Evolutionary conservation across 2,113 vertebrate genomes (phyloP).

Genomic region (Furnarius figulus): DNA sequence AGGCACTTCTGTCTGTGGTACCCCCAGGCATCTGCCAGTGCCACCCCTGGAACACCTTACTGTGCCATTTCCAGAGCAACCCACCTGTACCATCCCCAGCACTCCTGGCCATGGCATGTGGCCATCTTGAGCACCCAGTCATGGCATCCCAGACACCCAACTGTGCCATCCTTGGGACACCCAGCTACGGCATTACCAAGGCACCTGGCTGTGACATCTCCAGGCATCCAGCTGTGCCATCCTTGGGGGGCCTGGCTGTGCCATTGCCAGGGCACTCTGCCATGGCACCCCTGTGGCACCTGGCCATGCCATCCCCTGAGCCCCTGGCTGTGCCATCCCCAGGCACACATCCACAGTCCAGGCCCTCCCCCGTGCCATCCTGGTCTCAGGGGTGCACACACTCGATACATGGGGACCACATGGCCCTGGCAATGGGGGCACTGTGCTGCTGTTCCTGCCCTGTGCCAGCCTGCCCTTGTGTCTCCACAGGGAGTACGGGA

Average conservation of each 20-base stretch:
- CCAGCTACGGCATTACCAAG: not conserved
- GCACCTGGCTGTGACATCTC: not conserved
- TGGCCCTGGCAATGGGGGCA: accelerated
- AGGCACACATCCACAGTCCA: accelerated
- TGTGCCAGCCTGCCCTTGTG: accelerated
- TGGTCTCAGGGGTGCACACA: accelerated
- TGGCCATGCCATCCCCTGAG: accelerated
- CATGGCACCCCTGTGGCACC: not conserved
- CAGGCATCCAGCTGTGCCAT: accelerated
- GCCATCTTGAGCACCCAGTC: not conserved
- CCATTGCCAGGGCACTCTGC: not conserved
- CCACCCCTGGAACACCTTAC: accelerated
- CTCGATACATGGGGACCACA: accelerated
- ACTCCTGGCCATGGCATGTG: not conserved
- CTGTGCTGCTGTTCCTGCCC: accelerated
- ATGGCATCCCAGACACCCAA: not conserved
- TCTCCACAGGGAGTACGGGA: conserved; percentile 91
- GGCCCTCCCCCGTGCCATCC: accelerated
- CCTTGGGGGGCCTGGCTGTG: not conserved
- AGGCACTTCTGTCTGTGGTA: not conserved
- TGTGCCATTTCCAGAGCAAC: not conserved
- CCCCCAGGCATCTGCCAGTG: accelerated
- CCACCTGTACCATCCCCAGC: not conserved
- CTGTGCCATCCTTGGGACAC: accelerated
- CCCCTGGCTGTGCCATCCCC: not conserved